Conservation (phyloP, 2,888 invertebrate genomes). For the Oxystoma pomonae region DNA sequence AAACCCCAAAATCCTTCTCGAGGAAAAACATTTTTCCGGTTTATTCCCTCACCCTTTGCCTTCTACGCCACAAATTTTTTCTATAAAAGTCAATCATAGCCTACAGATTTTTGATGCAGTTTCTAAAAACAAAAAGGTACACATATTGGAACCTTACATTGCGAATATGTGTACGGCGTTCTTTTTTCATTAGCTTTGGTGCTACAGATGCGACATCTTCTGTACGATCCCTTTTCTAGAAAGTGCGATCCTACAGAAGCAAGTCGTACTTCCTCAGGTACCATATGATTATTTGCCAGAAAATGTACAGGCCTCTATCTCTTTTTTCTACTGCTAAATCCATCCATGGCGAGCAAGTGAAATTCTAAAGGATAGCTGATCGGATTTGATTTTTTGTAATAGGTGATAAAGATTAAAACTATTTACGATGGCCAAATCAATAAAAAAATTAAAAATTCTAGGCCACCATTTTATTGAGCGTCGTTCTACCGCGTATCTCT, state of each 20-base stretch:
- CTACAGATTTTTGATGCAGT: not conserved
- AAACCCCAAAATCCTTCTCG: too few species aligned
- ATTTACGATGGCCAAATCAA: too few species aligned
- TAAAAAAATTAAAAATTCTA: not conserved
- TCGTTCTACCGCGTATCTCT: not conserved
- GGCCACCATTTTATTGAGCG: not conserved
- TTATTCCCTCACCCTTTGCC: too few species aligned
- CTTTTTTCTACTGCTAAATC: not conserved
- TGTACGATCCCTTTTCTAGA: not conserved
- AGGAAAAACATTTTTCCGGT: too few species aligned
- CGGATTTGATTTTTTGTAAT: not conserved
- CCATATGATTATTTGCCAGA: not conserved
- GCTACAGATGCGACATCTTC: not conserved
- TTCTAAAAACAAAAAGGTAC: not conserved
- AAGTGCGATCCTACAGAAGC: not conserved
- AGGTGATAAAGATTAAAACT: not conserved
- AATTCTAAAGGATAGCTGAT: not conserved
- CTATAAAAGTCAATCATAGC: too few species aligned
- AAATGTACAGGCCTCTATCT: not conserved
- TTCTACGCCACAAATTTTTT: too few species aligned
- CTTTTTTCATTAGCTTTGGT: not conserved
- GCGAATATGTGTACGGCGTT: too few species aligned
- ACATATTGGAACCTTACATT: too few species aligned
- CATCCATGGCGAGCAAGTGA: not conserved
- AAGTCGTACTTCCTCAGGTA: not conserved